phyloP scores from a whole-genome alignment of 2,797 vertebrate genomes.

The Cirrhinus molitorella region DNA sequence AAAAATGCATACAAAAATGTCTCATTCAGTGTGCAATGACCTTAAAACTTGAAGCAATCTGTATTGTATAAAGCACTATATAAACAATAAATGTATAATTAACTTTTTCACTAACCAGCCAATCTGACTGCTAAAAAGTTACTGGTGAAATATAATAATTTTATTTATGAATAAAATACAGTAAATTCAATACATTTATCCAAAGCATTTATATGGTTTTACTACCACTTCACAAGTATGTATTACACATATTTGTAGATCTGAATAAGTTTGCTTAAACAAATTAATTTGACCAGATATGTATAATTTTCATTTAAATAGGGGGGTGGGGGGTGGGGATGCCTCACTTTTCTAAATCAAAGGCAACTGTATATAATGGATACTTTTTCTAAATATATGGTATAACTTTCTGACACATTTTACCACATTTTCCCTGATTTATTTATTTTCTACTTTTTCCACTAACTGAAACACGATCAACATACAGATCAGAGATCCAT shows the following conservation, averaged over 20 bases:
- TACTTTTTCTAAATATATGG: neutral
- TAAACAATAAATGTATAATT: neutral
- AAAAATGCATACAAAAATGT: too few species aligned
- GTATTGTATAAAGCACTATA: neutral
- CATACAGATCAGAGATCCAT: neutral
- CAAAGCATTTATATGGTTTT: neutral
- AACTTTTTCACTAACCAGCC: neutral
- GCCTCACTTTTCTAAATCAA: neutral
- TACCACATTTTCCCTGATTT: neutral
- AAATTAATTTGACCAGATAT: neutral
- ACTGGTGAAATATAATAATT: neutral
- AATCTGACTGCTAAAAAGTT: neutral
- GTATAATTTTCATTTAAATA: neutral
- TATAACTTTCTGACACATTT: neutral
- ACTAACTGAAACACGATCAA: neutral
- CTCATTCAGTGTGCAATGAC: too few species aligned
- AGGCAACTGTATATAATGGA: neutral
- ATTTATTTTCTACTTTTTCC: neutral
- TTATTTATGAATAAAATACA: neutral
- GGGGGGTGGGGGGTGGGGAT: too few species aligned
- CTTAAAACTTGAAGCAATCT: neutral
- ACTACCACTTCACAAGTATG: neutral
- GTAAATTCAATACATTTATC: neutral
- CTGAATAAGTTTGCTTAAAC: neutral
- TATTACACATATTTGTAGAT: neutral